Evolutionary conservation across 2,113 vertebrate genomes (phyloP), one percentile per base, ranked within the genome.

Genomic region (Ceyx margarethae): DNA sequence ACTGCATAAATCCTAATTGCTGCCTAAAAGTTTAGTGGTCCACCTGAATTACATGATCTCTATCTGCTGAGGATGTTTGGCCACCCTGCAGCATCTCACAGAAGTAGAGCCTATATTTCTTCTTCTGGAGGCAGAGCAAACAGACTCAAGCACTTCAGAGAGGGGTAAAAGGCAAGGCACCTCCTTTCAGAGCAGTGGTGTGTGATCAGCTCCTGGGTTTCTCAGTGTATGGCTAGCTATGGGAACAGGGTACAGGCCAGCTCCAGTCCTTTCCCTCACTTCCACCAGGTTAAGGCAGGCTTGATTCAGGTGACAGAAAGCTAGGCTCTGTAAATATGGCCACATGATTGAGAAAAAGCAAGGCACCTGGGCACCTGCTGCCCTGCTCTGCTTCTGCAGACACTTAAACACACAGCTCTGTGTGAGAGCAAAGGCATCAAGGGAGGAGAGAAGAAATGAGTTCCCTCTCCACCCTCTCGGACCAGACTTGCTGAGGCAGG

Each of bases 1-100:
- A 74, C 76, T 90, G 73, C 73, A 9, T 79, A 87, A 91, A 86
- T 79, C 67, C 75, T 96, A 94, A 93, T 92, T 93, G 79, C 86
- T 85, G 83, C 71, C 91, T 92, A 60, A 76, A 92, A 93, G 66
- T 94, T 94, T 79, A 90, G 94, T 93, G 92, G 94, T 90, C 95
- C 64, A 31, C 79, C 71, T 91, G 93, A 93, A 93, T 72, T 79
- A 68, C 74, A 89, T 12, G 81, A 91, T 94, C 67, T 91, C 58
- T 95, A 80, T 91, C 91, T 95, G 67, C 56, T 82, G 51, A 92
- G 91, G 87, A 92, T 92, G 87, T 94, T 87, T 91, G 90, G 94
- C 89, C 78, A 60, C 81, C 54, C 85, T 67, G 80, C 80, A 93
- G 88, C 90, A 83, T 71, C 83, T 81, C 81, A 76, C 13, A 69